phyloP scores from a whole-genome alignment of 2,113 vertebrate genomes.

The Platycercus adscitus region DNA sequence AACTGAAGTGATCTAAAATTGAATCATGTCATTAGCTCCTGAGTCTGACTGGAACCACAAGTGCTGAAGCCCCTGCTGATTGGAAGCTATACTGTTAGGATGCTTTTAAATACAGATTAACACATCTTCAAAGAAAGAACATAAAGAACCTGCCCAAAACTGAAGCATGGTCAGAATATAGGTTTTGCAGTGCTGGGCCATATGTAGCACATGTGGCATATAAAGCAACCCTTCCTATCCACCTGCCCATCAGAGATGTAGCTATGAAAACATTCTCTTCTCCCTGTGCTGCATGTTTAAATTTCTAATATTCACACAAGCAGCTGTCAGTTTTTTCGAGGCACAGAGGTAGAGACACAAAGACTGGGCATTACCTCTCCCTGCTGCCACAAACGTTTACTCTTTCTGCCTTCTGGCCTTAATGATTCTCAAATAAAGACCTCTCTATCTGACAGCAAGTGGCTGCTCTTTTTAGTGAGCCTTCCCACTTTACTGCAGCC shows the following conservation, averaged over 20 bases:
- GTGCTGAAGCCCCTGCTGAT: not conserved
- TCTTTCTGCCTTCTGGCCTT: constrained; percentile 36
- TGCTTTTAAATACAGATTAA: not conserved
- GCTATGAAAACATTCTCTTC: not conserved
- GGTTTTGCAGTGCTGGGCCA: not conserved
- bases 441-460: constrained; percentile 47
- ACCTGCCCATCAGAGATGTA: not conserved
- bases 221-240: not conserved
- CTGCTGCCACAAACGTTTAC: not conserved
- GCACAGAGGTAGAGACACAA: not conserved
- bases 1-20: not conserved
- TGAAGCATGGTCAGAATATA: not conserved
- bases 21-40: not conserved
- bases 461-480: constrained; percentile 48
- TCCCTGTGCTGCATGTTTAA: not conserved
- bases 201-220: not conserved
- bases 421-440: constrained; percentile 39
- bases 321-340: not conserved
- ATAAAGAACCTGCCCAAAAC: not conserved
- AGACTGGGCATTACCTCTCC: not conserved
- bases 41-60: not conserved
- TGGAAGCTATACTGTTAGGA: not conserved
- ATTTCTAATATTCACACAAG: not conserved
- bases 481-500: not conserved
- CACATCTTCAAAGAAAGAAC: not conserved